Conservation (phyloP, 2,797 vertebrate species). For the Anguilla obscura region DNA sequence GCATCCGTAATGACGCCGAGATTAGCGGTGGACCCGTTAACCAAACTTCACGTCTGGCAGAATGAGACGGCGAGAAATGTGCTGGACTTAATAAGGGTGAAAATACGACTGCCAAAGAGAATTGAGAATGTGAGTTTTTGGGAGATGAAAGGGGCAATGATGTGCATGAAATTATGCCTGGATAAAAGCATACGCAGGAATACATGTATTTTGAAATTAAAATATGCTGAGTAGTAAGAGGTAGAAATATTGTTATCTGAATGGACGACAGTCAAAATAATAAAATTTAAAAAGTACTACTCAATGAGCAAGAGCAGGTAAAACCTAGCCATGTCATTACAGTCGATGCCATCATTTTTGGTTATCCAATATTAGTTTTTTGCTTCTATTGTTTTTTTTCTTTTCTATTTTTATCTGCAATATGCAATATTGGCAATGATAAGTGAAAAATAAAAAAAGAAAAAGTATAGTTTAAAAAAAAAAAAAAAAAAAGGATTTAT, state of each 20-base stretch:
- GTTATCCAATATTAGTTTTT: not conserved
- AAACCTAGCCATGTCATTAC: not conserved
- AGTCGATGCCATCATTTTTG: not conserved
- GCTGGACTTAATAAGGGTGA: conserved; percentile 70
- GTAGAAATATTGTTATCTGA: conserved; percentile 53
- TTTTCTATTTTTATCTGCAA: not conserved
- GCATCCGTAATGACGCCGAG: conserved; percentile 54
- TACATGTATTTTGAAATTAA: conserved; percentile 27
- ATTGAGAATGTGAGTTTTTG: conserved; percentile 65
- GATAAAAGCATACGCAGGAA: conserved; percentile 7
- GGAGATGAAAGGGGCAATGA: conserved; percentile 70
- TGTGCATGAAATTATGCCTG: conserved; percentile 47
- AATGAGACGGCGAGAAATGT: conserved; percentile 53
- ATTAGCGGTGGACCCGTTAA: conserved; percentile 70
- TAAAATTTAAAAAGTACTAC: not conserved
- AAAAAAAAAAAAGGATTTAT: conserved; percentile 31
- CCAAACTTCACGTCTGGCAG: conserved; percentile 69
- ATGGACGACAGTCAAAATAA: conserved; percentile 26
- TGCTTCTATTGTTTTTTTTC: not conserved
- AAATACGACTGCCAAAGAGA: conserved; percentile 66
- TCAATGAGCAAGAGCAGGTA: not conserved
- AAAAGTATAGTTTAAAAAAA: conserved; percentile 35
- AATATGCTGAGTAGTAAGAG: conserved; percentile 40
- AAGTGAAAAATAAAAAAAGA: conserved; percentile 34
- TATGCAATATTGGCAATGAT: not conserved